A percentile compares a stretch with the other conserved stretches of the same genome.
phyloP scores from a whole-genome alignment of 2,797 vertebrate genomes.

The Phrynocephalus vlangalii region DNA sequence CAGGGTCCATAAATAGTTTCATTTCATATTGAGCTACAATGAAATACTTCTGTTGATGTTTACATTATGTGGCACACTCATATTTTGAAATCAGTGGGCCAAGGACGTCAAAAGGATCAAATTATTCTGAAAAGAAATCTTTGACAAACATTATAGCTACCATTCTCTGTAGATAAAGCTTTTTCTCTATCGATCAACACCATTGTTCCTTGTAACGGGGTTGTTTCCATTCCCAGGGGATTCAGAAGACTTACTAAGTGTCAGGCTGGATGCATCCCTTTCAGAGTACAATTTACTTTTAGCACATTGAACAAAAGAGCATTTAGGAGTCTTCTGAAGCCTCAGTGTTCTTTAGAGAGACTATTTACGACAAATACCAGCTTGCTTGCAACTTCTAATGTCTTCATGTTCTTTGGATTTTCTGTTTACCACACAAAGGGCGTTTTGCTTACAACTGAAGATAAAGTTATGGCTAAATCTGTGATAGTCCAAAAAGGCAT shows the following conservation, averaged over 20 bases:
- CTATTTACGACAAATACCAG: neutral
- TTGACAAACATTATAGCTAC: neutral
- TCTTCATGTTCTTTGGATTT: conserved; percentile 1
- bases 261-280: conserved; percentile 11
- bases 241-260: conserved; percentile 10
- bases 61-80: neutral
- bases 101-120: neutral
- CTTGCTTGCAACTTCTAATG: neutral
- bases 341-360: neutral
- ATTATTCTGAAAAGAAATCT: conserved; percentile 7
- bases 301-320: neutral
- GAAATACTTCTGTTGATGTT: neutral
- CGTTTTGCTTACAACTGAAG: neutral
- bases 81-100: neutral
- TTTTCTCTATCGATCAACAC: neutral
- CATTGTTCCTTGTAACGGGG: neutral
- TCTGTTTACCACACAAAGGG: neutral
- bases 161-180: neutral
- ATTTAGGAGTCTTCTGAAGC: conserved; percentile 1
- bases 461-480: neutral
- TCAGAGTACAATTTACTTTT: conserved; percentile 10
- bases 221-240: conserved; percentile 3
- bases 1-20: neutral
- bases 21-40: conserved; percentile 14
- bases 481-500: neutral